Percentiles rank a stretch among this genome's conserved stretches.
Evolutionary conservation across 2,113 vertebrate genomes (phyloP).

Genomic region (Tragelaphus imberbis): DNA sequence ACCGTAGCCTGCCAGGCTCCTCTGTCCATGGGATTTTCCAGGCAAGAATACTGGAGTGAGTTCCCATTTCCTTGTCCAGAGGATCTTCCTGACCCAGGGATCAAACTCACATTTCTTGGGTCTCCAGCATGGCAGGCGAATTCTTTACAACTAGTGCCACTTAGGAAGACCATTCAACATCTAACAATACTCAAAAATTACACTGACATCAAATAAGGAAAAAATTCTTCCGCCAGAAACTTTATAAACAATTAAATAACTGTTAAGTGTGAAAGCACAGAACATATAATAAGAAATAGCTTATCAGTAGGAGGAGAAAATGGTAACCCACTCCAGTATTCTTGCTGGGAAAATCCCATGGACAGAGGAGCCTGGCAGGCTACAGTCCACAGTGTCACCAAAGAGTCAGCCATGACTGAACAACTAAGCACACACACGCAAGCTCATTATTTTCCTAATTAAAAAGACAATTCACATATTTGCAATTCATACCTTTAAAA

Average conservation of each 20-base stretch:
- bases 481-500: background rate
- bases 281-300: background rate
- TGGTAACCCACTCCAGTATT: background rate
- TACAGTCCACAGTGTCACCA: background rate
- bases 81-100: background rate
- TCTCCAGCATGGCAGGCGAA: background rate
- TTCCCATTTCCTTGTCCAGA: background rate
- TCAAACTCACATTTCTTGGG: background rate
- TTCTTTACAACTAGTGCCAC: background rate
- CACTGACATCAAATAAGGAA: background rate
- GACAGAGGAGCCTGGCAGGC: background rate
- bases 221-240: background rate
- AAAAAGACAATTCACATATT: background rate
- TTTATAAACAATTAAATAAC: background rate
- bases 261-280: background rate
- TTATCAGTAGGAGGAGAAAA: background rate
- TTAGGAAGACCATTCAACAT: background rate
- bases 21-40: background rate
- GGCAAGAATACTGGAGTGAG: background rate
- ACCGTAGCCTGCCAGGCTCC: background rate
- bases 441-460: conserved; percentile 3
- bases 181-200: background rate
- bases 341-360: background rate
- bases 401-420: background rate
- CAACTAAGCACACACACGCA: background rate